Conservation (phyloP, 2,888 invertebrate species). For the Amorpha juglandis region DNA sequence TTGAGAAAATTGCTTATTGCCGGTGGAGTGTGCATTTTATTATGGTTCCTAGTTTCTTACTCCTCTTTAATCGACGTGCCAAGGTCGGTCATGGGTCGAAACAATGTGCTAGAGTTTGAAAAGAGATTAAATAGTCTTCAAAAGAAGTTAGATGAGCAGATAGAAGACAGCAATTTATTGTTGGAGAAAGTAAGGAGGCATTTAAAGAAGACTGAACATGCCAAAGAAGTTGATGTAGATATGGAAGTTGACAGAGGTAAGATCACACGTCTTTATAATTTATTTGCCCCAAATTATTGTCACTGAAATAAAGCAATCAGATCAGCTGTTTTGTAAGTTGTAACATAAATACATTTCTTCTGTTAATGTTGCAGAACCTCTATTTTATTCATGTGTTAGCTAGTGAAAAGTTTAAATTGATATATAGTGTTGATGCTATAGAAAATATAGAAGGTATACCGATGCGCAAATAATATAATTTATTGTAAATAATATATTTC, state of each 20-base stretch:
- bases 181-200: constrained; percentile 57
- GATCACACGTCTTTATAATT: constrained; percentile 29
- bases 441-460: no score
- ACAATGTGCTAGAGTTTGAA: constrained; percentile 52
- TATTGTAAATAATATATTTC: no score
- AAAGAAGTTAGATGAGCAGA: constrained; percentile 53
- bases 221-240: constrained; percentile 34
- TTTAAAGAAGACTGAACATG: constrained; percentile 45
- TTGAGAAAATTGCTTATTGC: constrained; percentile 58
- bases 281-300: not conserved
- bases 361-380: no score
- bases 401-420: no score
- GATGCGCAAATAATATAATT: no score
- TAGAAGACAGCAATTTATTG: constrained; percentile 60
- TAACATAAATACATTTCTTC: no score
- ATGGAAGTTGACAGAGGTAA: constrained; percentile 43
- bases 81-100: constrained; percentile 36
- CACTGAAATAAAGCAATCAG: not conserved
- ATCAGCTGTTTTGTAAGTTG: not conserved
- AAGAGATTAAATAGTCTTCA: constrained; percentile 57
- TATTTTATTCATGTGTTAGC: no score
- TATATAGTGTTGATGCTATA: no score
- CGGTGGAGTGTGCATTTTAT: constrained; percentile 47
- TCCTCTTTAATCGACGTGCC: constrained; percentile 58
- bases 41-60: constrained; percentile 66